Percentiles rank a stretch among this genome's conserved stretches.
Evolutionary conservation across 1,140 invertebrate genomes (phyloP).

Genomic region (Aphidius gifuensis): DNA sequence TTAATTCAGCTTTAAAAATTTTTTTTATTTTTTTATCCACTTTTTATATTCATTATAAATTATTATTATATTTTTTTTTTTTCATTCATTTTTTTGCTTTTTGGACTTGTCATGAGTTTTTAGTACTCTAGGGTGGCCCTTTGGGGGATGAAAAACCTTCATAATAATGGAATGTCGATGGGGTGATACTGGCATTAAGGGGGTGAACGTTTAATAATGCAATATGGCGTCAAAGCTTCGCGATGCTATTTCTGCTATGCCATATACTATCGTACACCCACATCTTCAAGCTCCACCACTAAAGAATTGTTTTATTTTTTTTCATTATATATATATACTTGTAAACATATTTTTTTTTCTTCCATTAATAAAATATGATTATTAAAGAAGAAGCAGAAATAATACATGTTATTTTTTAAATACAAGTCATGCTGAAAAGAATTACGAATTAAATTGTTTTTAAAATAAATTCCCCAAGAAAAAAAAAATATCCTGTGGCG

Average conservation of each 20-base stretch:
- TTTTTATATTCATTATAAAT: too few species aligned
- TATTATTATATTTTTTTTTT: too few species aligned
- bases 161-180: constrained; percentile 50
- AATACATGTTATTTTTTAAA: too few species aligned
- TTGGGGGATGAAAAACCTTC: constrained; percentile 47
- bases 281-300: constrained; percentile 26
- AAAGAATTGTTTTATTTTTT: constrained; percentile 18
- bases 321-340: not conserved
- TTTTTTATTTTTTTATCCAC: too few species aligned
- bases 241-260: constrained; percentile 50
- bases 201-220: constrained; percentile 49
- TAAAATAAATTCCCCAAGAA: too few species aligned
- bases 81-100: too few species aligned
- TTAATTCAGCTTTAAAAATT: too few species aligned
- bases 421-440: too few species aligned
- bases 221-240: constrained; percentile 50
- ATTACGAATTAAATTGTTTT: too few species aligned
- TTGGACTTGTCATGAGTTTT: constrained; percentile 5
- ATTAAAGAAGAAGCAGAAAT: too few species aligned
- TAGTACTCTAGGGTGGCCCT: constrained; percentile 3
- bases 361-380: too few species aligned
- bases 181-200: constrained; percentile 25
- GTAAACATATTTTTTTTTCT: not conserved
- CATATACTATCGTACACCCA: constrained; percentile 45
- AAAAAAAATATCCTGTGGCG: too few species aligned